A percentile compares a stretch with the other conserved stretches of the same genome.
phyloP scores from a whole-genome alignment of 2,113 vertebrate genomes.

The Periophthalmus modestus region DNA sequence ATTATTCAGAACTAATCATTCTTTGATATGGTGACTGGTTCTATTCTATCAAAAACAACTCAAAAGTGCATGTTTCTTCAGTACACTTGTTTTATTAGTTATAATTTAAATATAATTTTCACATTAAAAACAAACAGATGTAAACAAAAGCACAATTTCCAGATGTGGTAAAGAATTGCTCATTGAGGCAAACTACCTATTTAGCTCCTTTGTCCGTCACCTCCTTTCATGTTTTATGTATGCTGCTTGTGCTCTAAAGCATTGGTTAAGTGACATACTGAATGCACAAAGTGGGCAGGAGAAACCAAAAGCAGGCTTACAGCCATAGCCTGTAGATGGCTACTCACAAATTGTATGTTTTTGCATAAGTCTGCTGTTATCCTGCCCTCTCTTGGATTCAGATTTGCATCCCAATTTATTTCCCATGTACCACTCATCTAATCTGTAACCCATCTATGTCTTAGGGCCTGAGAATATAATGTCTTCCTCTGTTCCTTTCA shows the following conservation, averaged over 20 bases:
- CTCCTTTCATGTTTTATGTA: conserved; percentile 49
- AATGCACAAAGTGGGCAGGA: conserved; percentile 33
- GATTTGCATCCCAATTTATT: background rate
- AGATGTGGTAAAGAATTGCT: conserved; percentile 29
- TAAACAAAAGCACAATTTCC: conserved; percentile 25
- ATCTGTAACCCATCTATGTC: background rate
- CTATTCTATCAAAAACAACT: background rate
- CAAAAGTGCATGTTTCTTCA: conserved; percentile 1
- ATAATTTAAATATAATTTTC: background rate
- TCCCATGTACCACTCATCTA: background rate
- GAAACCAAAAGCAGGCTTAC: conserved; percentile 23
- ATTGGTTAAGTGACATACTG: conserved; percentile 28
- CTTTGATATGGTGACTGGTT: conserved; percentile 11
- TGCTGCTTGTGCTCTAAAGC: conserved; percentile 42
- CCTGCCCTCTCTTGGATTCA: conserved; percentile 11
- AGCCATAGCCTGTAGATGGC: background rate
- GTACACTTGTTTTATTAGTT: background rate
- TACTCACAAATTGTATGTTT: background rate
- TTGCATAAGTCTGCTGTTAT: conserved; percentile 2
- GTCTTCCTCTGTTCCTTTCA: background rate
- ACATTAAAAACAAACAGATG: background rate
- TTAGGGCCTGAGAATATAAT: conserved; percentile 9
- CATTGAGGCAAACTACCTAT: conserved; percentile 62
- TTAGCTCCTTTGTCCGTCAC: conserved; percentile 30
- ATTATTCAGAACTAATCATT: conserved; percentile 19